Base-by-base conservation (phyloP, 2,888 invertebrate genomes). In the Lucinisca nassula region DNA sequence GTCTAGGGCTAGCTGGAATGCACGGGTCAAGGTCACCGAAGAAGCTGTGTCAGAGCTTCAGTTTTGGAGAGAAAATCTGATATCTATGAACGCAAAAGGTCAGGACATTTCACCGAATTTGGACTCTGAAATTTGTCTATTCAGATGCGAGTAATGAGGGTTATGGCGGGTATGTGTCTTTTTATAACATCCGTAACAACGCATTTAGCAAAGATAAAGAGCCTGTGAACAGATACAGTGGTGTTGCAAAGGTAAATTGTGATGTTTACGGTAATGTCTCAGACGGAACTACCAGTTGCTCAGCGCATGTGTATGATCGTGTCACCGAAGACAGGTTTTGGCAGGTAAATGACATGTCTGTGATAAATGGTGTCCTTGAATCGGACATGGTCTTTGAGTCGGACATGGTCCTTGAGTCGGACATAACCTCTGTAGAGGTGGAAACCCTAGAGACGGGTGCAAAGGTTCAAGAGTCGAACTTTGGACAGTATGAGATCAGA, bases 1-100 rank as follows among this genome's bases (percentile, higher is more conserved):
- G 14, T 12, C 61, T 8, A 67, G 80, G 40, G 84, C 80, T 12
- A 85, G 85, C 45, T 83, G 83, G 78, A 78, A 74, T 38, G 76
- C 67, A 21, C 77, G 45, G 14, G 38, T 83, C 3, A 21, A n/a
- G 6, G 35, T 73, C 17, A 72, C 72, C 14, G 32, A 35, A 24
- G 55, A 73, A 32, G 78, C 83, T 32, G 27, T 70, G 12, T 17
- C 4, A 24, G 73, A 78, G 35, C 24, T 78, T 17, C 10, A 17
- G 21, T 77, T 58, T 40, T 85, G 81, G 81, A 14, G 17, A 32
- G 35, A 72, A 49, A 58, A 73, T 49, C 30, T 81, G 14, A 49
- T 37, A 21, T 24, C 70, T 45, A 2, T 70, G n/a, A 76, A 55
- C 40, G 40, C 12, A 30, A n/a, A 10, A 45, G 67, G 78, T 37